Evolutionary conservation across 2,113 vertebrate species (phyloP).

Genomic region (Indri indri): DNA sequence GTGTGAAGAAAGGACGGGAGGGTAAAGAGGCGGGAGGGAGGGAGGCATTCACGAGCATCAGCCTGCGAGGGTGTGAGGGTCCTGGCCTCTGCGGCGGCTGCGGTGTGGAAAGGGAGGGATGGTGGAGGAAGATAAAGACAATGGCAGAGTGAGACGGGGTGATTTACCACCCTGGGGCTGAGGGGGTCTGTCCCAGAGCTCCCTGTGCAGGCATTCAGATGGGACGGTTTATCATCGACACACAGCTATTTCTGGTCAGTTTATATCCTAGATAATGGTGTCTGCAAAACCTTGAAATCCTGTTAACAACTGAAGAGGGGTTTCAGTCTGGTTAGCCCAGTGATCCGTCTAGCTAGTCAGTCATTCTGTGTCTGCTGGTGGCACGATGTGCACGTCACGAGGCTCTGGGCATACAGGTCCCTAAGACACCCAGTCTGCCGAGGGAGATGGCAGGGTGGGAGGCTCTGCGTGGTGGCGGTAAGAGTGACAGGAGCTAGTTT

Average conservation of each 20-base stretch:
- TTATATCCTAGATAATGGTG: conserved; percentile 13
- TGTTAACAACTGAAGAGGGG: background rate
- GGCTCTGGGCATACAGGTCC: background rate
- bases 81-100: background rate
- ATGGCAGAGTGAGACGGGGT: background rate
- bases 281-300: conserved; percentile 30
- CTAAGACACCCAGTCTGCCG: background rate
- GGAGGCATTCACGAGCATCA: background rate
- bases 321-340: background rate
- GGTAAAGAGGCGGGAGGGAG: background rate
- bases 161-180: background rate
- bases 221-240: background rate
- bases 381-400: fast-evolving
- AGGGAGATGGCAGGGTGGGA: background rate
- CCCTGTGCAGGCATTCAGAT: background rate
- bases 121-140: background rate
- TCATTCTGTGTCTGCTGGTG: background rate
- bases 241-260: conserved; percentile 3
- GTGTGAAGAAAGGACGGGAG: background rate
- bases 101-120: background rate
- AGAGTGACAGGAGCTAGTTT: background rate
- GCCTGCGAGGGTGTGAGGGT: background rate
- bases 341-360: background rate
- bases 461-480: fast-evolving
- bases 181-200: background rate